Evolutionary conservation across 2,113 vertebrate species (phyloP), one percentile per base, ranked within the genome.

Genomic region (Microtus ochrogaster): DNA sequence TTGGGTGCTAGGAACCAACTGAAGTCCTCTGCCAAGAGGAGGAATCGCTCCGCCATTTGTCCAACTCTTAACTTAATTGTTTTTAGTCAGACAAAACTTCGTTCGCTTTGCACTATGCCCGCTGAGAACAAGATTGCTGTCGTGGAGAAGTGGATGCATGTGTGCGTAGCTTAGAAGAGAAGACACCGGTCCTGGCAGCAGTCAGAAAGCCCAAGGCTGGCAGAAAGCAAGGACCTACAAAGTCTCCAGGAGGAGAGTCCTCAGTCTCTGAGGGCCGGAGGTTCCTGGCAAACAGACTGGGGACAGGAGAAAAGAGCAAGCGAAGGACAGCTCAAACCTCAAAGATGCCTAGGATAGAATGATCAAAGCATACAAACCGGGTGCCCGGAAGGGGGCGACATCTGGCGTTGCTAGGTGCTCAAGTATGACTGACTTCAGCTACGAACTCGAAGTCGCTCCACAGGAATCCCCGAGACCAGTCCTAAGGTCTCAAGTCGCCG

Each of bases 401-500:
- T 70, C 78, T 93, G 70, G 19, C 28, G 17, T 95, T 86, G 12
- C 17, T 16, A 0, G 3, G 22, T 55, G 77, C 82, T 74, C 3
- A 1, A 1, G 3, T 39, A 2, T 2, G 19, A 58, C 58, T 21
- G 58, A 58, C 58, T 58, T 58, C 19, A 0, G 33, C 76, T 65
- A 16, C 2, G 19, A 63, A 78, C 73, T 11, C 0, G 26, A 2
- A 5, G 17, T 68, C 61, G n/a, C 4, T 0, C 0, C 36, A 0
- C 0, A 16, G 5, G 44, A 22, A 30, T 10, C 26, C 26, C 0
- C 5, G 1, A 1, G 33, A 41, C n/a, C 7, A 73, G 19, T 8
- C 0, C 36, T 17, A 28, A 0, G 7, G 2, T 5, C 49, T 1
- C 3, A 7, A 70, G 49, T 12, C 6, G 3, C 30, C 7, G 2